phyloP scores from a whole-genome alignment of 2,888 invertebrate species.

The Yponomeuta cagnagella region DNA sequence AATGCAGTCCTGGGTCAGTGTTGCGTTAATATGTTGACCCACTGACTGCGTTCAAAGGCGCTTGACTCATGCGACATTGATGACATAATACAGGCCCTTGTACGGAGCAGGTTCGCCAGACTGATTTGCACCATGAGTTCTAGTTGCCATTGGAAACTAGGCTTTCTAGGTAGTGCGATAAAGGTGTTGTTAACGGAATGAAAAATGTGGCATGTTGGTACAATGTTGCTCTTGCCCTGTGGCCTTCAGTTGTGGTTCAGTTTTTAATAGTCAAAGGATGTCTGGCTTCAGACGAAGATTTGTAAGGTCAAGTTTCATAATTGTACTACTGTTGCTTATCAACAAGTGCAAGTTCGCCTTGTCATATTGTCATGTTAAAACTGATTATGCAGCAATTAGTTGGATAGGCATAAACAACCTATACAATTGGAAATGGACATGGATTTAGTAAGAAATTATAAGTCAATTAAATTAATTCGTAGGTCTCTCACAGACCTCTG shows the following conservation, averaged over 20 bases:
- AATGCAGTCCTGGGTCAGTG: conserved; percentile 16
- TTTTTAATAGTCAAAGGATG: neutral
- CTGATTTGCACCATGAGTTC: neutral
- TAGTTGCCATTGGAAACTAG: neutral
- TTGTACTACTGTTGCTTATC: neutral
- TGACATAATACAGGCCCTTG: conserved; percentile 25
- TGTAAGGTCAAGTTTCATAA: neutral
- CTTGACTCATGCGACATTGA: conserved; percentile 20
- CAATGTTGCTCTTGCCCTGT: conserved; percentile 23
- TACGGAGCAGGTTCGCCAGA: conserved; percentile 15
- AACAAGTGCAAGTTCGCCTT: neutral
- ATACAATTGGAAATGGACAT: no score
- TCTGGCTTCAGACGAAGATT: neutral
- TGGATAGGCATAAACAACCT: no score
- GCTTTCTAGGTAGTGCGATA: neutral
- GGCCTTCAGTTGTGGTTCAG: conserved; percentile 26
- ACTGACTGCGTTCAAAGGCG: conserved; percentile 13
- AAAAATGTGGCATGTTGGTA: conserved; percentile 23
- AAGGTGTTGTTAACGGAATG: neutral
- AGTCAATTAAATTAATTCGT: no score
- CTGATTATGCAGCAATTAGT: no score
- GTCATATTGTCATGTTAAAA: no score
- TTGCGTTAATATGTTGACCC: conserved; percentile 4
- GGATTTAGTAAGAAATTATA: no score
- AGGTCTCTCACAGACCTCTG: no score